Evolutionary conservation across 2,888 invertebrate species (phyloP).

Genomic region (Zeuzera pyrina): DNA sequence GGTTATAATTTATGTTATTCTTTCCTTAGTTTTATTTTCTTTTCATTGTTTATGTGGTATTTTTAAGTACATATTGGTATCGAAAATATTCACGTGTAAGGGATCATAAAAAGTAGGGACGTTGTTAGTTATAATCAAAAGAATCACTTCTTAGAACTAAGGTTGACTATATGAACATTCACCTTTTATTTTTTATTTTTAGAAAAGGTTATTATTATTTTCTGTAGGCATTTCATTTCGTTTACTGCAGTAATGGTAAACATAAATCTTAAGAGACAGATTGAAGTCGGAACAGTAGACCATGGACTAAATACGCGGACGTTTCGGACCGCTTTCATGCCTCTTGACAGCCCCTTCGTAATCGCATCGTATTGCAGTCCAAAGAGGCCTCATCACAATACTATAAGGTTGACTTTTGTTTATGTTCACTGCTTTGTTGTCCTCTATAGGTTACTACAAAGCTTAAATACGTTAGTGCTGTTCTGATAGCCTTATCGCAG

Average conservation of each 20-base stretch:
- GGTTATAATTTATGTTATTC: too few species aligned
- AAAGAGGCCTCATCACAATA: conserved; percentile 14
- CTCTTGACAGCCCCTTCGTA: conserved; percentile 47
- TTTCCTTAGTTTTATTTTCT: too few species aligned
- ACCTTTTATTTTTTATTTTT: too few species aligned
- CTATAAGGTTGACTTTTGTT: conserved; percentile 22
- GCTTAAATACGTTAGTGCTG: conserved; percentile 10
- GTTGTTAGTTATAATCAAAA: too few species aligned
- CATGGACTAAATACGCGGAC: conserved; percentile 46
- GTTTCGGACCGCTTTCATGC: conserved; percentile 41
- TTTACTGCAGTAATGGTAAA: conserved; percentile 44
- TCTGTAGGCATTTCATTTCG: too few species aligned
- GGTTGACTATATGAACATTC: too few species aligned
- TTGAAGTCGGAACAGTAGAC: conserved; percentile 43
- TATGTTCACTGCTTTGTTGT: conserved; percentile 12
- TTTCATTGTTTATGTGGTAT: too few species aligned
- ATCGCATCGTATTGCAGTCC: conserved; percentile 16
- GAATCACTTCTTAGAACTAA: too few species aligned
- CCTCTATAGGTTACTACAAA: conserved; percentile 14
- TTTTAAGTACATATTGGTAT: too few species aligned
- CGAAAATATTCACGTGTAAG: too few species aligned
- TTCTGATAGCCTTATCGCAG: conserved; percentile 15
- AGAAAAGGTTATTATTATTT: too few species aligned
- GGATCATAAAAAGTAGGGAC: too few species aligned
- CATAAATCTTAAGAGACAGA: conserved; percentile 63